Base-by-base conservation (phyloP, 2,888 invertebrate genomes). In the Flabesymbios commensalis region DNA sequence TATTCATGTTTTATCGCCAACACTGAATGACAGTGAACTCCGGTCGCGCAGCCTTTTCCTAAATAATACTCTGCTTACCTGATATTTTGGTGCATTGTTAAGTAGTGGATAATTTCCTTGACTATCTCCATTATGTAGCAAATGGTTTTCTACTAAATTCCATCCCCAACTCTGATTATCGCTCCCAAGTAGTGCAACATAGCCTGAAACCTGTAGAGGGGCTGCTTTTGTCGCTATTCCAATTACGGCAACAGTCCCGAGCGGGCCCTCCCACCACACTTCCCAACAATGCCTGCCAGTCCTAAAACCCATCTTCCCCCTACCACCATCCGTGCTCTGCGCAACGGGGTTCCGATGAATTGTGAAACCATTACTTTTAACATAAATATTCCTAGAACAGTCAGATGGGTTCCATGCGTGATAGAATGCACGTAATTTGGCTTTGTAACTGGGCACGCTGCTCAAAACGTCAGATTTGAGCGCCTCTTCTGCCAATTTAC, bases 161-260 rank as follows among this genome's bases (percentile, higher is more conserved):
- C 98, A 99, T 17, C 98, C 98, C 98, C 98, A 99, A 77, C 95
- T 96, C 82, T 97, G 92, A 81, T 94, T 93, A 85, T 98, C 95
- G 3, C 93, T 91, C 32, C 98, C 98, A 67, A 98, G 85, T 62
- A 99, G 85, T 7, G 96, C 92, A 54, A 96, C 91, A 86, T 99
- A 99, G 58, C 98, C 97, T 76, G 91, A 93, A 82, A 93, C 93
- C 81, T 97, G 93, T 66, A 97, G 85, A 41, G 93, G 88, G 10
- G 97, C 94, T 79, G 97, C 94, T 85, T 83, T 78, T n/a, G 79
- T 77, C 47, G 79, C 78, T 10, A 82, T 71, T 56, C 82, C 98
- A 76, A 99, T 90, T 45, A 98, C 96, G 45, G 98, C 98, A 26
- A 98, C 97, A 1, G 98, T 99, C 10, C 98, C 98, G 64, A 98